Conservation (phyloP, 2,888 invertebrate genomes). For the Pheosia tremula region DNA sequence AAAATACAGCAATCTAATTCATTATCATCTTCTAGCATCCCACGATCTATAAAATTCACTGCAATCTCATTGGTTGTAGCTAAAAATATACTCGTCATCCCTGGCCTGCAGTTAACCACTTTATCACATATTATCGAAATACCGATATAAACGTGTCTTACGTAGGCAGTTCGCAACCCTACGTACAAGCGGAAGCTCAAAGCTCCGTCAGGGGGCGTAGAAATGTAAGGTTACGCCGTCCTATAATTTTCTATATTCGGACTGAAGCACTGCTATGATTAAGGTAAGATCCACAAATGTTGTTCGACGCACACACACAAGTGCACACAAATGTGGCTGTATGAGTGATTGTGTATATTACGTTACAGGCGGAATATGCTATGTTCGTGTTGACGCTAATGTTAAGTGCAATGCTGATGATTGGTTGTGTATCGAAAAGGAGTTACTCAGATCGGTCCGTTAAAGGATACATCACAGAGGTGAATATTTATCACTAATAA, state of each 20-base stretch:
- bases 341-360: conserved; percentile 40
- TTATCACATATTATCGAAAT: conserved; percentile 21
- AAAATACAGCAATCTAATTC: no score
- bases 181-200: conserved; percentile 30
- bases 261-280: conserved; percentile 71
- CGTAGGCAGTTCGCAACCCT: conserved; percentile 38
- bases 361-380: conserved; percentile 70
- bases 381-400: conserved; percentile 64
- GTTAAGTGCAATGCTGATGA: conserved; percentile 63
- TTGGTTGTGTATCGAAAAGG: conserved; percentile 83
- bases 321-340: conserved; percentile 37
- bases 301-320: conserved; percentile 31
- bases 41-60: no score
- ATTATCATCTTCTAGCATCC: neutral
- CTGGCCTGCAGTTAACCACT: neutral
- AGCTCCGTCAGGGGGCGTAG: conserved; percentile 63
- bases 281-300: conserved; percentile 56
- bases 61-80: no score
- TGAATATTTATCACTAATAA: conserved; percentile 54
- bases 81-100: no score
- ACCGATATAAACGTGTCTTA: conserved; percentile 28
- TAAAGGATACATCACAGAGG: conserved; percentile 93
- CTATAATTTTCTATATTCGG: conserved; percentile 56
- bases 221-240: conserved; percentile 55
- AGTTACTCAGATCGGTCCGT: conserved; percentile 93